Evolutionary conservation across 2,113 vertebrate species (phyloP).

Genomic region (Zosterops borbonicus): DNA sequence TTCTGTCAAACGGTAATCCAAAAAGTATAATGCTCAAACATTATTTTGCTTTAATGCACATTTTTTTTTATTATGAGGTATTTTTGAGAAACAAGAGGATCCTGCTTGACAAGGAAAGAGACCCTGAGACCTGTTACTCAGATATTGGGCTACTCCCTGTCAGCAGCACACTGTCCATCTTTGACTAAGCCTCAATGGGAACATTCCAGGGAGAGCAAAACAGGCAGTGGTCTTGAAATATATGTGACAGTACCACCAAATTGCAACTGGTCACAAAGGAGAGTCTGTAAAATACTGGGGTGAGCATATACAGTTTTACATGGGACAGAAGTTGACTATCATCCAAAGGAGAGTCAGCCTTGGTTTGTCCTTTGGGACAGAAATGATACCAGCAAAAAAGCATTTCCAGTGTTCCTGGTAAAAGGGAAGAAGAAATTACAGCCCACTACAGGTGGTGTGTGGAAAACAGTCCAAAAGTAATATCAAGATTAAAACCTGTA

Average conservation of each 20-base stretch:
- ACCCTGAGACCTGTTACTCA: neutral
- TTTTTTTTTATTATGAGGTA: neutral
- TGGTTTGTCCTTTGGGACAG: neutral
- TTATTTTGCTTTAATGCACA: too few relatives aligned
- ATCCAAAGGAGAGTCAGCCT: neutral
- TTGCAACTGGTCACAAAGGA: neutral
- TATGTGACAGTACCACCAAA: rapidly evolving
- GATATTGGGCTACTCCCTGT: rapidly evolving
- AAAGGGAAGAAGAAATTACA: neutral
- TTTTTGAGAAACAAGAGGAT: neutral
- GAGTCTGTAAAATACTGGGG: neutral
- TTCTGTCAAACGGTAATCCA: neutral
- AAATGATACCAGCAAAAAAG: neutral
- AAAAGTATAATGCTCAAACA: neutral
- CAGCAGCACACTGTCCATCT: neutral
- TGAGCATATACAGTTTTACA: neutral
- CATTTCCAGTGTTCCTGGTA: neutral
- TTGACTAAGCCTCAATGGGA: neutral
- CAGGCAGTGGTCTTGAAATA: neutral
- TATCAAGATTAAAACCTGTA: neutral
- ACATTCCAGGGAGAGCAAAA: neutral
- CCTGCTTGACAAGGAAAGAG: neutral
- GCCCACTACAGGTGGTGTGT: neutral
- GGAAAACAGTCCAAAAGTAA: neutral
- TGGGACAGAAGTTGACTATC: neutral